Evolutionary conservation across 2,888 invertebrate species (phyloP), one percentile per base, ranked within the genome.

Genomic region (Adineta ricciae): DNA sequence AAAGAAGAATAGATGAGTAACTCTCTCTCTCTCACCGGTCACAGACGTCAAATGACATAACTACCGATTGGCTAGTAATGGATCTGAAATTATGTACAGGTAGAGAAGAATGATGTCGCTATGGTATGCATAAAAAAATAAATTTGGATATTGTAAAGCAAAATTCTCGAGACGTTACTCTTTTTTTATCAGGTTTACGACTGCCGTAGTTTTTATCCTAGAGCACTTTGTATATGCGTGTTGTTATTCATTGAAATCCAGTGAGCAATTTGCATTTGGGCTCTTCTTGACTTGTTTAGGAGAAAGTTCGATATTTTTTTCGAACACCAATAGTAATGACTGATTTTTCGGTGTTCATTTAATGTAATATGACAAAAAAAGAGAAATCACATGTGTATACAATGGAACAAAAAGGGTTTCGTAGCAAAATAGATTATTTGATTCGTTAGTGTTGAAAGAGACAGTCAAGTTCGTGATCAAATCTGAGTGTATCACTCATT

Each of bases 401-500:
- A 56, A 52, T 21, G 24, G 19, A 52, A 21, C 19, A 52, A 21
- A 27, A 56, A 56, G n/a, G 27, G 3, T 11, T 27, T 27, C 3
- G 11, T 56, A 64, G 1, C 27, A 32, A 64, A 32, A 64, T 64
- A 64, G 64, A 64, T 36, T 0, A 27, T 27, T 32, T 36, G 5
- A 14, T 64, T 64, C 32, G 64, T 27, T 64, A 4, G 11, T 64
- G 27, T 64, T 64, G 78, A 78, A 78, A 78, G 14, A 78, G 41
- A n/a, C n/a, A 14, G 38, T 78, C 78, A 78, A 78, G 78, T 78
- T 38, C 78, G n/a, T 78, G 9, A 78, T 78, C 78, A n/a, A 78
- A 78, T 7, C 41, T 78, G 2, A 78, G n/a, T 78, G 14, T 78
- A 41, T 78, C 78, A 78, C 41, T 78, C 78, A 78, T 78, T 24